A percentile compares a stretch with the other conserved stretches of the same genome.
These are phyloP conservation scores for Wasmannia auropunctata DNA, from an alignment of 1,140 invertebrate genomes.

Conservation along the genomic window DNA sequence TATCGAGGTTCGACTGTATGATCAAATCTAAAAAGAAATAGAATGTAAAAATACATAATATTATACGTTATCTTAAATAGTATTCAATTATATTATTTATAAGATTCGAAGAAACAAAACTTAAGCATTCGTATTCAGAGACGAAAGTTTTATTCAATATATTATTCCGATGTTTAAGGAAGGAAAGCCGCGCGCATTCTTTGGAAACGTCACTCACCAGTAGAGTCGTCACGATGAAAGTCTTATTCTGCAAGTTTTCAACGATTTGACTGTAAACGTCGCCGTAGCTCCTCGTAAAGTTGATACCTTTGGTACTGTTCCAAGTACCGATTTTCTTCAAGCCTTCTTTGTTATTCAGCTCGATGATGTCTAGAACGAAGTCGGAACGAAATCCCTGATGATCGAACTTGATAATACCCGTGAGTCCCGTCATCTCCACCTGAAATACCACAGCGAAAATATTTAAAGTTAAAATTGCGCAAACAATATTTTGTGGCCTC, in stretches of 20 bases:
- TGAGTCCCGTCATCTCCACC: slow-evolving; percentile 96
- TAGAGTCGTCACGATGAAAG: slow-evolving; percentile 95
- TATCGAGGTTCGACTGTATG: no score
- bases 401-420: slow-evolving; percentile 97
- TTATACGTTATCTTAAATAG: not conserved
- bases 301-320: slow-evolving; percentile 95
- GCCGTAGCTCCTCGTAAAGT: slow-evolving; percentile 95
- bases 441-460: slow-evolving; percentile 78
- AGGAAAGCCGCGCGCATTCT: not conserved
- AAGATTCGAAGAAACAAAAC: not conserved
- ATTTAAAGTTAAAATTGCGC: not conserved
- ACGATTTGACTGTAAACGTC: slow-evolving; percentile 94
- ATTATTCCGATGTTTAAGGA: not conserved
- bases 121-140: not conserved
- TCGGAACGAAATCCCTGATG: slow-evolving; percentile 96
- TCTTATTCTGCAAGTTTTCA: slow-evolving; percentile 96
- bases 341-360: slow-evolving; percentile 91
- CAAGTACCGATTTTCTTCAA: slow-evolving; percentile 94
- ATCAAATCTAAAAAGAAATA: not conserved
- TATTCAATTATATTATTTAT: not conserved
- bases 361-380: slow-evolving; percentile 95
- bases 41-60: not conserved
- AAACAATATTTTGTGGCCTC: not conserved
- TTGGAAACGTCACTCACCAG: slow-evolving; percentile 89
- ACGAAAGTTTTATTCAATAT: not conserved